Evolutionary conservation across 2,888 invertebrate genomes (phyloP), one percentile per base, ranked within the genome.

Genomic region (Clivina fossor): DNA sequence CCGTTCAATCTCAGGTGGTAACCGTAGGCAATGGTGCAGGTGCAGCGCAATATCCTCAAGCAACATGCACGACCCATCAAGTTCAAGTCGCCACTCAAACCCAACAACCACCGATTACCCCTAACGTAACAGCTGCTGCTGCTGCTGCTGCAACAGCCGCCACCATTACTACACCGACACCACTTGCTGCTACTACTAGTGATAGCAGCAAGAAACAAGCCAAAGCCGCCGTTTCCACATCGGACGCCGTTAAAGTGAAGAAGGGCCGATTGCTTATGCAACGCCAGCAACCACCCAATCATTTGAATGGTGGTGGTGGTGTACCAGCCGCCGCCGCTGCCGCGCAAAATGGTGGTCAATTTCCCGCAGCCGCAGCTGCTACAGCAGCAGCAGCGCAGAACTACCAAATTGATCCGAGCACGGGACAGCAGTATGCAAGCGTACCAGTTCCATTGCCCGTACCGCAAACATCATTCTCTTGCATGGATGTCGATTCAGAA

Each of bases 401-500:
- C 63, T 79, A 75, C 64, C 78, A 76, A 63, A 70, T 78, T 33
- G 80, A 79, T 67, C 73, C 78, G 32, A 74, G 76, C 57, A 70
- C 77, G 62, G 77, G 65, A 18, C 66, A 65, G 48, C 66, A 65
- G 35, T 64, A 62, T 26, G 49, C 62, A 57, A 58, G 63, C 56
- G 51, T 63, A 51, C 35, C 64, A 11, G 72, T 69, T 61, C 76
- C 69, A 15, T 48, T 63, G 54, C 35, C 64, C n/a, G 72, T 69
- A 61, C 76, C 69, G 11, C 74, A 79, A 47, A 74, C 71, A 59
- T 80, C 84, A 63, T 85, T 84, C 71, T 84, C 84, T 63, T 84
- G 85, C 64, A 89, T 93, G 80, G 95, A 98, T 74, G 89, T 99
- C 61, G 96, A 99, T 77, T 93, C 94, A 4, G 94, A 95, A 78